phyloP scores from a whole-genome alignment of 1,140 invertebrate genomes.

The Platyura marginata region DNA sequence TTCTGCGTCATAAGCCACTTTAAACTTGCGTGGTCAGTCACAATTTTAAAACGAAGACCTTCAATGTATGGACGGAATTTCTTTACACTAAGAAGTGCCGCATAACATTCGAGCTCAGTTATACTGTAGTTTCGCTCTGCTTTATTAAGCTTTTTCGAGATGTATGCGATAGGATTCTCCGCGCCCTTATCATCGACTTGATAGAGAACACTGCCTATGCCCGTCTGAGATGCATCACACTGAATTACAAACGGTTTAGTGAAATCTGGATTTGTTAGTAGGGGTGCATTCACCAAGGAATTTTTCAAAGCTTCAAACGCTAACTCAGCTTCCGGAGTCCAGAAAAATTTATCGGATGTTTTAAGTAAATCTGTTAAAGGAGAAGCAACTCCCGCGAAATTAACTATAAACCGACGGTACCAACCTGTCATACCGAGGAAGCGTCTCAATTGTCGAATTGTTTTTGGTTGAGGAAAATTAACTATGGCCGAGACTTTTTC shows the following conservation, averaged over 20 bases:
- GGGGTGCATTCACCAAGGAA: constrained; percentile 4
- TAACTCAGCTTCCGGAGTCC: not conserved
- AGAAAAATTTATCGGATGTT: constrained; percentile 7
- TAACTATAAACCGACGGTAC: constrained; percentile 19
- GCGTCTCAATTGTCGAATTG: constrained; percentile 4
- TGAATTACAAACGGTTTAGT: constrained; percentile 6
- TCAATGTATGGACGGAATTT: constrained; percentile 25
- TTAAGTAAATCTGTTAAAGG: constrained; percentile 15
- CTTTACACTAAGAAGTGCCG: constrained; percentile 24
- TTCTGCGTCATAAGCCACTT: constrained; percentile 24
- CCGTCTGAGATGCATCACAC: constrained; percentile 8
- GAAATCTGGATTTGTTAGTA: constrained; percentile 8
- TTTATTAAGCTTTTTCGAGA: not conserved
- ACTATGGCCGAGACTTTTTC: constrained; percentile 4
- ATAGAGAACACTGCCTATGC: constrained; percentile 8
- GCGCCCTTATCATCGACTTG: constrained; percentile 5
- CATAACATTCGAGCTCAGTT: constrained; percentile 28
- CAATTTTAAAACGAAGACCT: constrained; percentile 22
- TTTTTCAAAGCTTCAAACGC: not conserved
- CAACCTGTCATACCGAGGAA: constrained; percentile 14
- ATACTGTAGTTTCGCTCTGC: not conserved
- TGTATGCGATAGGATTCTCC: not conserved
- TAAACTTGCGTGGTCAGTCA: constrained; percentile 29
- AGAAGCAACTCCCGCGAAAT: constrained; percentile 13
- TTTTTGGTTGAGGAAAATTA: constrained; percentile 5